Conservation (phyloP, 2,888 invertebrate genomes). For the Tiliacea citrago region DNA sequence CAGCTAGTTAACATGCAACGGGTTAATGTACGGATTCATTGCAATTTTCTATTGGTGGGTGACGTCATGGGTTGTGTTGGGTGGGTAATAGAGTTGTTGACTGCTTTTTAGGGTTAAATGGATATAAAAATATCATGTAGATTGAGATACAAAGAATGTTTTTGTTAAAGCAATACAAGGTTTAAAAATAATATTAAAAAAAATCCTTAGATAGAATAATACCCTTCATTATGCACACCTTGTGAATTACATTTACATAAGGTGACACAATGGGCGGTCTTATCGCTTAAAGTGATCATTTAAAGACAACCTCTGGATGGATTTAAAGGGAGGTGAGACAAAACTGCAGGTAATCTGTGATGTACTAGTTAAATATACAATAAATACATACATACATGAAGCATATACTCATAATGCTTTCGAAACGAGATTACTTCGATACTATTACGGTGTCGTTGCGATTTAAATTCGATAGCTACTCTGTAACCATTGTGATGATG, state of each 20-base stretch:
- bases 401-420: not conserved
- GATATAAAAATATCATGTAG: too few species aligned
- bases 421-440: not conserved
- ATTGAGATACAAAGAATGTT: not conserved
- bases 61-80: slow-evolving; percentile 28
- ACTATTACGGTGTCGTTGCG: not conserved
- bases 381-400: too few species aligned
- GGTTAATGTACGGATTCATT: slow-evolving; percentile 59
- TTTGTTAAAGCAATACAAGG: not conserved
- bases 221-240: too few species aligned
- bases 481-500: not conserved
- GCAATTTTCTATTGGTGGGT: slow-evolving; percentile 52
- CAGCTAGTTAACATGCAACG: slow-evolving; percentile 55
- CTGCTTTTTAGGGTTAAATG: not conserved
- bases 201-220: too few species aligned
- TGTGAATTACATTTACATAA: too few species aligned
- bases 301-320: too few species aligned
- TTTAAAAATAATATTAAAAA: not conserved
- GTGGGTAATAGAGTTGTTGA: not conserved
- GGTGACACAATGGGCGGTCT: too few species aligned
- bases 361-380: too few species aligned
- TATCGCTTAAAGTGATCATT: too few species aligned
- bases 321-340: too few species aligned
- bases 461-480: not conserved
- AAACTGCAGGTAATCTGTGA: too few species aligned